A percentile compares a stretch with the other conserved stretches of the same genome.
Evolutionary conservation across 2,888 invertebrate species (phyloP).

Genomic region (Platypus cylindrus): DNA sequence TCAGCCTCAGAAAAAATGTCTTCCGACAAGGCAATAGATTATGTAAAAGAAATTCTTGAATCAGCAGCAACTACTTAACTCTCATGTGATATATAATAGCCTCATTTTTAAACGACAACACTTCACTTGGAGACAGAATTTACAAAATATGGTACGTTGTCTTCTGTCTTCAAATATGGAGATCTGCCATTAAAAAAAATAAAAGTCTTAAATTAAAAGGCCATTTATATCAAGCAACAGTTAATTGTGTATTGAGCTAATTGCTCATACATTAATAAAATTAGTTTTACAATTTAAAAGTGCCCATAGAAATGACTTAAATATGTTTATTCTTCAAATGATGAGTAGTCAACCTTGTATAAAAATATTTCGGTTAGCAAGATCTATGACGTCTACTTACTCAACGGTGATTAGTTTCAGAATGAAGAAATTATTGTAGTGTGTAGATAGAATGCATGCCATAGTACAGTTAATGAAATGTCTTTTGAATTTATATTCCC

Average conservation of each 20-base stretch:
- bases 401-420: conserved; percentile 9
- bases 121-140: background rate
- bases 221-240: background rate
- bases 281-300: background rate
- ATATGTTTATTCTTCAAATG: background rate
- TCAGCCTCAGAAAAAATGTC: background rate
- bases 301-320: background rate
- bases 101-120: background rate
- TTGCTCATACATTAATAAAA: background rate
- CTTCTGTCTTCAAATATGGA: background rate
- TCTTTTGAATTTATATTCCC: background rate
- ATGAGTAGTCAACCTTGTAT: conserved; percentile 7
- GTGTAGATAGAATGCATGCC: conserved; percentile 7
- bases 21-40: background rate
- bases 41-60: too few species aligned
- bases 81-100: too few species aligned
- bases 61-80: too few species aligned
- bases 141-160: background rate
- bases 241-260: background rate
- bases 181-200: background rate
- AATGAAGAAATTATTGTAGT: conserved; percentile 6
- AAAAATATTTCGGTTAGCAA: conserved; percentile 7
- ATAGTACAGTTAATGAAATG: background rate
- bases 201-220: background rate
- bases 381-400: conserved; percentile 10